Conservation (phyloP, 2,888 invertebrate genomes). For the Andrena camellia region DNA sequence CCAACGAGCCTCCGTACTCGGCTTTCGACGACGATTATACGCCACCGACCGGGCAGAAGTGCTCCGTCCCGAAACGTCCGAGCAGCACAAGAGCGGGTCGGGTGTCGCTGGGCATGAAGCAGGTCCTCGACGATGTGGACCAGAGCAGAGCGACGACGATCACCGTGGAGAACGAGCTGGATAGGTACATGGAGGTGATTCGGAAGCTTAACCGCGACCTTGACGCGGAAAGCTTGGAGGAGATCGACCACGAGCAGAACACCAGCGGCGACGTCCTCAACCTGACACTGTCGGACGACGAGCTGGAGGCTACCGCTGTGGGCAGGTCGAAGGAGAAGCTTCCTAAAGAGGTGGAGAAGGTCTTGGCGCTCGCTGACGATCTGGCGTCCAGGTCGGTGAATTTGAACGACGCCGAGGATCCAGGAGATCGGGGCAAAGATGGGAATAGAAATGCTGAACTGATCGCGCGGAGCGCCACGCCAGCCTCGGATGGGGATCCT, state of each 20-base stretch:
- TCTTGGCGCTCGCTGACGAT: slow-evolving; percentile 71
- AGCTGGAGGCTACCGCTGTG: slow-evolving; percentile 56
- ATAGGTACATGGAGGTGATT: slow-evolving; percentile 78
- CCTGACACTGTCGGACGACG: slow-evolving; percentile 77
- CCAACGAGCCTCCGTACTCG: slow-evolving; percentile 1
- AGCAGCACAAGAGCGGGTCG: neutral
- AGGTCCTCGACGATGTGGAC: neutral
- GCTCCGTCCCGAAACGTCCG: neutral
- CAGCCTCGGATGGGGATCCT: slow-evolving; percentile 3
- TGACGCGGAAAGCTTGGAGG: slow-evolving; percentile 72
- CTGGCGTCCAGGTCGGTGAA: slow-evolving; percentile 57
- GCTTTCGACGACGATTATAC: slow-evolving; percentile 29
- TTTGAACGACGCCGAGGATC: neutral
- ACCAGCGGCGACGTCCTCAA: slow-evolving; percentile 81
- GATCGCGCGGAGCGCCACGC: neutral
- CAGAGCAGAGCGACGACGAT: slow-evolving; percentile 33
- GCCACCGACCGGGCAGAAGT: slow-evolving; percentile 14
- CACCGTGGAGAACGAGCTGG: slow-evolving; percentile 75
- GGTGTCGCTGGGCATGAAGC: neutral
- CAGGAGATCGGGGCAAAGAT: neutral
- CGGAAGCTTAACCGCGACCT: slow-evolving; percentile 74
- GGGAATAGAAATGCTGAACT: slow-evolving; percentile 28
- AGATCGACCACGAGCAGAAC: slow-evolving; percentile 77
- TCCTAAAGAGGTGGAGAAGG: slow-evolving; percentile 61
- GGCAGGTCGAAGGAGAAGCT: slow-evolving; percentile 60